Percentiles rank a stretch among this genome's conserved stretches.
Conservation (phyloP, 2,113 vertebrate species). For the Elaphurus davidianus region DNA sequence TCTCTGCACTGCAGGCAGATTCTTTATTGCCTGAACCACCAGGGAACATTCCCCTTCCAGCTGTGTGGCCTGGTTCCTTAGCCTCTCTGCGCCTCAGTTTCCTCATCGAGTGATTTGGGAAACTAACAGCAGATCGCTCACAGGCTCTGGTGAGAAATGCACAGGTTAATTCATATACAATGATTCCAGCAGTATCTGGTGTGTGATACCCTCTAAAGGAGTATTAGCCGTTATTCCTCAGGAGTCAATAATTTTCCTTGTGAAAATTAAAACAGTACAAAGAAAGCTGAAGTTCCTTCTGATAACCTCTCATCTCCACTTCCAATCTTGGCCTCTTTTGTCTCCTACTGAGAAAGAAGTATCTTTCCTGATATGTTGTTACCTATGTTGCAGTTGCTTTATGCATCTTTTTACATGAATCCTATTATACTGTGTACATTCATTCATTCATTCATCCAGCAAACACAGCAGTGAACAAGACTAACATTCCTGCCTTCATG, state of each 20-base stretch:
- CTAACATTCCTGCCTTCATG: not conserved
- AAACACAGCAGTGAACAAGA: not conserved
- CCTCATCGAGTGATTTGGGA: not conserved
- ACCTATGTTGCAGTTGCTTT: fast-evolving
- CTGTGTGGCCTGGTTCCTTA: not conserved
- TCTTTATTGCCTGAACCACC: not conserved
- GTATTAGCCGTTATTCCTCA: not conserved
- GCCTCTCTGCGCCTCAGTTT: not conserved
- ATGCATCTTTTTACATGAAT: not conserved
- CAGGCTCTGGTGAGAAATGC: too few species aligned
- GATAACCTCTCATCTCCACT: not conserved
- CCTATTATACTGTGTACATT: too few species aligned
- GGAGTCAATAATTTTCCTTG: not conserved
- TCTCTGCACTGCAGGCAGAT: not conserved
- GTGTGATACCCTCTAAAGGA: not conserved
- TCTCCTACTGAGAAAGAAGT: not conserved
- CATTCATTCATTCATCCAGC: not conserved
- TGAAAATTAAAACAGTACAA: not conserved
- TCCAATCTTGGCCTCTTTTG: not conserved
- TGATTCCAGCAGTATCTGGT: not conserved
- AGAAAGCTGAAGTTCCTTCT: not conserved
- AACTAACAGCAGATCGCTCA: too few species aligned
- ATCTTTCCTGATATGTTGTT: not conserved
- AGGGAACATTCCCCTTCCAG: not conserved
- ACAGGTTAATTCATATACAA: not conserved